Evolutionary conservation across 1,140 invertebrate genomes (phyloP), one percentile per base, ranked within the genome.

Genomic region (Calephelis virginiensis): DNA sequence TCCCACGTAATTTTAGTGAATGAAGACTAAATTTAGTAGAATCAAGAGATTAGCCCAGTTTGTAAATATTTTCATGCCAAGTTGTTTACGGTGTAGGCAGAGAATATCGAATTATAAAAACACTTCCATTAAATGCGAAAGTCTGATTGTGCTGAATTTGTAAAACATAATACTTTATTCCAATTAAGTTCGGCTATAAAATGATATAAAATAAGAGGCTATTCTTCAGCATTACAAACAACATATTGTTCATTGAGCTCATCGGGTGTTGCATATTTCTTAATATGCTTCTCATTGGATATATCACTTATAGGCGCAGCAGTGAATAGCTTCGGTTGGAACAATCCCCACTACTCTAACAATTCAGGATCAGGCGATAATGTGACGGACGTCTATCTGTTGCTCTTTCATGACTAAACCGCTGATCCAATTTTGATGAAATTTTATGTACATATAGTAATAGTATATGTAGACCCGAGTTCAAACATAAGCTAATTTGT

Each of bases 361-460:
- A 98, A 97, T 90, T 99, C 98, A 8, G 98, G 98, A 92, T 99
- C 97, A 81, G 98, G 97, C 0, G 98, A 97, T 9, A 99, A 85
- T 5, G 98, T 99, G 7, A n/a, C n/a, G n/a, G n/a, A n/a, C 28
- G 28, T 28, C 28, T 28, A 28, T 28, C 28, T 28, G 28, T 28
- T 28, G 28, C 28, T 28, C 28, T 28, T 28, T 28, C 28, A 28
- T 28, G 3, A 4, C 28, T 28, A 2, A 28, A 28, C 28, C 28
- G 28, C 28, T 3, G 3, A 28, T 28, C 28, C 28, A 28, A 28
- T 28, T 1, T 1, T 28, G 3, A 28, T 28, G 28, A 28, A 28
- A 28, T 28, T 28, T 28, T 28, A 28, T 28, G 5, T 28, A 28
- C 3, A 28, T 28, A 3, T 28, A 28, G 28, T 28, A 28, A 28